Base-by-base conservation (phyloP, 2,888 invertebrate genomes). In the Malthinus seriepunctatus region DNA sequence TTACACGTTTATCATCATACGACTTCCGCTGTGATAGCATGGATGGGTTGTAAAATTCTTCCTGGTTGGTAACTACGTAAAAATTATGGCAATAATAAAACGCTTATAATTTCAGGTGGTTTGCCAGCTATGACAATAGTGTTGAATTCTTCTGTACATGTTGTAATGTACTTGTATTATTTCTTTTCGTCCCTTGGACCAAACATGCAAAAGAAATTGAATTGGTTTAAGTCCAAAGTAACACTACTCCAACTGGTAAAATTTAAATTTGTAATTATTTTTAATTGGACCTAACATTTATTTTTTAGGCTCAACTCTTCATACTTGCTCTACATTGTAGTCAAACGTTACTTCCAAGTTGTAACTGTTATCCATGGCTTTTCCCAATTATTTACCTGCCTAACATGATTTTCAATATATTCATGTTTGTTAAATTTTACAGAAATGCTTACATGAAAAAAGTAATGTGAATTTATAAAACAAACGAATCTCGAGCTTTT, bases 141-240 rank as follows among this genome's bases (percentile, higher is more conserved):
- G 76, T 71, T 89, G 46, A 91, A 91, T 74, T 84, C 83, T 47
- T 76, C 81, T 1, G 84, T 91, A 1, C 91, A 91, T 69, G 82
- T 89, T 3, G 73, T 90, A n/a, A 91, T 91, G 90, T 91, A 91
- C 73, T 80, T 81, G 5, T 91, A 91, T 76, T 91, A 91, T 73
- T 80, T 89, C 8, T 71, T 88, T 1, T 79, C 88, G 0, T 84
- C 86, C 55, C 81, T 88, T 56, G 87, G 86, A 62, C 83, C 84
- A 4, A 69, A 72, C 37, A 75, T 85, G 65, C 84, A 86, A 69
- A 81, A 78, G 14, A 76, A 75, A 60, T 76, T 89, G 37, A 73
- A 73, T 51, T 84, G 82, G 59, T 82, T 87, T 72, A 91, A 91
- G 71, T 76, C 78, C 46, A 80, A 78, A 70, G 64, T 83, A 45